Base-by-base conservation (phyloP, 2,888 invertebrate species). In the Heliothis peltigera region DNA sequence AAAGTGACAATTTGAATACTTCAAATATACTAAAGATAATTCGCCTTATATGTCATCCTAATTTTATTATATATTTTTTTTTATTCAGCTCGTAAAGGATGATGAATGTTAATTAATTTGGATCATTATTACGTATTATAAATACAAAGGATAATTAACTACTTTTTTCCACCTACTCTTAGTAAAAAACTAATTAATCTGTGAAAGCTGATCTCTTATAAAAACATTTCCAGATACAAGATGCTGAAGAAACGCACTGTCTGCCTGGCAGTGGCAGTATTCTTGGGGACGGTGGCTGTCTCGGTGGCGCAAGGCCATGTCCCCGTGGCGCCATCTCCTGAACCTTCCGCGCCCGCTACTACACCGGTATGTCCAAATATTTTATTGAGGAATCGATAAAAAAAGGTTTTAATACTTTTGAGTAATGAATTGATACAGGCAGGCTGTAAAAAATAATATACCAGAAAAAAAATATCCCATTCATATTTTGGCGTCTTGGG, bases 161-260 rank as follows among this genome's bases (percentile, higher is more conserved):
- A n/a, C 1, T 25, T 4, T 25, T 25, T 25, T 25, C 4, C 25
- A 3, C 1, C 4, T 4, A 0, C 4, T 25, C 25, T 25, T 2
- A 8, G 32, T 32, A 7, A 32, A 12, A 35, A 15, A 35, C 35
- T 35, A 15, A 35, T 25, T 25, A n/a, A n/a, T n/a, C n/a, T n/a
- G n/a, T n/a, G n/a, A n/a, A n/a, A n/a, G n/a, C n/a, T n/a, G n/a
- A n/a, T n/a, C 3, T 4, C 4, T 35, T 4, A 4, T 1, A 17
- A 42, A n/a, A 17, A 4, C 15, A 6, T 46, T 87, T 85, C 7
- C 88, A 92, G 90, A 59, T 21, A 71, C 60, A 91, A 69, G 68
- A 94, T 94, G 94, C 75, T 91, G 80, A 89, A 84, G 73, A 86
- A 80, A 75, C 82, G 91, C 64, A 89, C 86, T 42, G 65, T 90